Evolutionary conservation across 1,140 invertebrate species (phyloP).

Genomic region (Saccostrea glomerata): DNA sequence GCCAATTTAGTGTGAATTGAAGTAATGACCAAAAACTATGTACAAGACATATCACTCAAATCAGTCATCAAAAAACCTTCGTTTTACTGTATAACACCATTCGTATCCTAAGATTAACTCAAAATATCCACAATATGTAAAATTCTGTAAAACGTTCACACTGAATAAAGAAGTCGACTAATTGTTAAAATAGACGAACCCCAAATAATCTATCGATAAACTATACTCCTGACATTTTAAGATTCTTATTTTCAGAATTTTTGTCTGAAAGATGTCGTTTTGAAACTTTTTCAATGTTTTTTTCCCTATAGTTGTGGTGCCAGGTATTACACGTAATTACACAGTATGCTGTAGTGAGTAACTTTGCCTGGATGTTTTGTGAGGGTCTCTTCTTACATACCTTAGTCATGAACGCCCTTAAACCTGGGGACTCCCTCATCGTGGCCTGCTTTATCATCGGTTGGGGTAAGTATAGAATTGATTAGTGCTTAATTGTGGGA

Average conservation of each 20-base stretch:
- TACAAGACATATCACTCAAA: too few relatives aligned
- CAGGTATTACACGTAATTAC: slow-evolving; percentile 89
- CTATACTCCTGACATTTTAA: neutral
- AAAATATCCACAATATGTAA: too few relatives aligned
- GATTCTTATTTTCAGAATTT: neutral
- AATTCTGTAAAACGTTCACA: too few relatives aligned
- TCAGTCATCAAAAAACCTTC: too few relatives aligned
- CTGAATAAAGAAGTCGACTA: too few relatives aligned
- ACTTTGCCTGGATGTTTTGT: slow-evolving; percentile 91
- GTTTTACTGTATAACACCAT: too few relatives aligned
- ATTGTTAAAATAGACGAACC: neutral
- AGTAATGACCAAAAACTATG: too few relatives aligned
- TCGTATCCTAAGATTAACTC: too few relatives aligned
- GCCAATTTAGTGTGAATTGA: too few relatives aligned
- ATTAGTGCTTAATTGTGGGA: neutral
- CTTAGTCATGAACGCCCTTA: slow-evolving; percentile 93
- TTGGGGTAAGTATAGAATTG: slow-evolving; percentile 83
- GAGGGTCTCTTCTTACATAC: slow-evolving; percentile 94
- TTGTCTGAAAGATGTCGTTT: neutral
- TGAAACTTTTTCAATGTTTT: too few relatives aligned
- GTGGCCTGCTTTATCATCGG: slow-evolving; percentile 90
- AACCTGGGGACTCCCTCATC: slow-evolving; percentile 90
- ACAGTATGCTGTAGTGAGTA: slow-evolving; percentile 93
- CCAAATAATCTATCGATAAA: neutral
- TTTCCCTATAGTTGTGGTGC: slow-evolving; percentile 85